These are phyloP conservation scores for Helleia helle DNA, from an alignment of 2,888 invertebrate genomes.

Conservation along the genomic window DNA sequence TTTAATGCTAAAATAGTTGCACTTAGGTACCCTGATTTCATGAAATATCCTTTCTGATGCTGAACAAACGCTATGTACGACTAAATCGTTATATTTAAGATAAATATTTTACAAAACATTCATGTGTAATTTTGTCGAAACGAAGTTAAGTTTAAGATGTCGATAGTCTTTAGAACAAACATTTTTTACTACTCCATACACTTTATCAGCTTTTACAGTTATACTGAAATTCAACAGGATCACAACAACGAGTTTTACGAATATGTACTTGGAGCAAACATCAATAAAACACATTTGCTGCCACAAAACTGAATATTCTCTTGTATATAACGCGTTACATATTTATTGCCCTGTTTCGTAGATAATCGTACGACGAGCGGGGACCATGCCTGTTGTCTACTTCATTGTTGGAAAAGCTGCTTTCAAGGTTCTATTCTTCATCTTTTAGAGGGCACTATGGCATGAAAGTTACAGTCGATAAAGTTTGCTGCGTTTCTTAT, in stretches of 20 bases:
- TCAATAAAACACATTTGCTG: conserved; percentile 9
- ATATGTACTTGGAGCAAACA: conserved; percentile 1
- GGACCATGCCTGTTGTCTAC: conserved; percentile 71
- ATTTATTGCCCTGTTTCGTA: conserved; percentile 70
- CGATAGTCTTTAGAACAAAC: conserved; percentile 5
- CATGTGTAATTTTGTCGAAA: neutral
- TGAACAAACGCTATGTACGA: conserved; percentile 18
- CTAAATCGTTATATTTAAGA: conserved; percentile 3
- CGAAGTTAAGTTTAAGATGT: neutral
- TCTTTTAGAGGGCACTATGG: conserved; percentile 74
- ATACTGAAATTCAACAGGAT: conserved; percentile 1
- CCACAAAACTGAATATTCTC: conserved; percentile 19
- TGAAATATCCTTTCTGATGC: conserved; percentile 15
- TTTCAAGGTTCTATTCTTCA: conserved; percentile 70
- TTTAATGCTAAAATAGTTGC: conserved; percentile 13
- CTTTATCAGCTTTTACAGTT: conserved; percentile 2
- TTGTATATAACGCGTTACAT: conserved; percentile 47
- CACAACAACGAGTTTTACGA: conserved; percentile 5
- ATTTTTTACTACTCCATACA: conserved; percentile 6
- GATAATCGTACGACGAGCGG: conserved; percentile 66
- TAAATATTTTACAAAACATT: neutral
- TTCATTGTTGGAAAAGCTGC: conserved; percentile 74
- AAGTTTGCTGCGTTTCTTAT: conserved; percentile 72
- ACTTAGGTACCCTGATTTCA: conserved; percentile 9
- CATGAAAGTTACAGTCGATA: conserved; percentile 72